phyloP scores from a whole-genome alignment of 2,113 vertebrate genomes.

The Camelus bactrianus region DNA sequence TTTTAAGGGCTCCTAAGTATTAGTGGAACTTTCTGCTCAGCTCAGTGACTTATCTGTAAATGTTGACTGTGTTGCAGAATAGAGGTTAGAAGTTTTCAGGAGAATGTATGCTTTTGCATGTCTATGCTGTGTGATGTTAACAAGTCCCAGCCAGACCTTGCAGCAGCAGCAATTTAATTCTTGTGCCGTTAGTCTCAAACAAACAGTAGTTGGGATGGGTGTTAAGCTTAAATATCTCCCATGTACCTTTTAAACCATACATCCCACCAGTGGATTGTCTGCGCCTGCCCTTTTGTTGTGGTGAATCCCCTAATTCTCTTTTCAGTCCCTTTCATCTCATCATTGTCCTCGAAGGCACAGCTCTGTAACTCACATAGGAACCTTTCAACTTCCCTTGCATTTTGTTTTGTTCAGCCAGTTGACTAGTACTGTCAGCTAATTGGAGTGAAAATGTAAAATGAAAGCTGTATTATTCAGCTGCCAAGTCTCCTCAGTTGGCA shows the following conservation, averaged over 20 bases:
- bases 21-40: neutral
- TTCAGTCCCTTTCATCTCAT: conserved; percentile 71
- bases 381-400: conserved; percentile 62
- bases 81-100: conserved; percentile 7
- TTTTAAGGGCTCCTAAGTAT: neutral
- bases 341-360: conserved; percentile 16
- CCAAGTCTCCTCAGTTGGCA: conserved; percentile 81
- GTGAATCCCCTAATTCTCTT: conserved; percentile 60
- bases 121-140: neutral
- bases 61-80: neutral
- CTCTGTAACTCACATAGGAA: conserved; percentile 43
- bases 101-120: conserved; percentile 33
- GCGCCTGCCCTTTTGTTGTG: neutral
- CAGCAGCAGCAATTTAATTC: conserved; percentile 44
- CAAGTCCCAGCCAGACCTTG: conserved; percentile 49
- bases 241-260: neutral
- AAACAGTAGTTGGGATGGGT: conserved; percentile 24
- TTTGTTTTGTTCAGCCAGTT: conserved; percentile 74
- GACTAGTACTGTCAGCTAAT: conserved; percentile 78
- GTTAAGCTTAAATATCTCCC: conserved; percentile 43
- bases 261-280: conserved; percentile 45
- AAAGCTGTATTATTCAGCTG: conserved; percentile 72
- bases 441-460: conserved; percentile 82
- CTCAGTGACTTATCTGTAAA: conserved; percentile 29
- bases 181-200: conserved; percentile 63